These are phyloP conservation scores for Scolanthus callimorphus DNA, from an alignment of 92 coral and sea anemone species.

Conservation along the genomic window DNA sequence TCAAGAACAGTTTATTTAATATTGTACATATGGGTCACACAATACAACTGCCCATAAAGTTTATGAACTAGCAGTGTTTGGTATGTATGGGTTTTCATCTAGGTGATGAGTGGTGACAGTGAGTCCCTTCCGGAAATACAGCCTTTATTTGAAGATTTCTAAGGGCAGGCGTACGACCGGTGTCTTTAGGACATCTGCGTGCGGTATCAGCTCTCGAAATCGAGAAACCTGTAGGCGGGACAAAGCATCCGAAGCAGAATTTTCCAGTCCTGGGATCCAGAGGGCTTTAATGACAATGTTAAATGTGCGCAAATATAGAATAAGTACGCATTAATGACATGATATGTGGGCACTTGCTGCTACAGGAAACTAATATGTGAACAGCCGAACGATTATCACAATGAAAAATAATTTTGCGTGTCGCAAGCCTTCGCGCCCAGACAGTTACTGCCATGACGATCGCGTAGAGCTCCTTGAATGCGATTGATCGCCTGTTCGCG, in stretches of 20 bases:
- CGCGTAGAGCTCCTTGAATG: constrained; percentile 38
- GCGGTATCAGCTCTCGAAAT: constrained; percentile 24
- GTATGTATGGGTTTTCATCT: constrained; percentile 7
- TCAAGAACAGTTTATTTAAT: background rate
- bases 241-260: constrained; percentile 28
- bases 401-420: constrained; percentile 22
- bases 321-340: constrained; percentile 27
- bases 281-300: constrained; percentile 15
- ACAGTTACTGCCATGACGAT: constrained; percentile 20
- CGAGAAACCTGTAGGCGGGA: constrained; percentile 48
- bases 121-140: background rate
- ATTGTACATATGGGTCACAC: constrained; percentile 1
- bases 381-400: constrained; percentile 43
- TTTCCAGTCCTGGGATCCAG: constrained; percentile 37
- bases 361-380: constrained; percentile 24
- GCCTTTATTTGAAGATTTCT: constrained; percentile 3
- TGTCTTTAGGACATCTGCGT: constrained; percentile 9
- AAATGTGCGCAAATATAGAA: constrained; percentile 8
- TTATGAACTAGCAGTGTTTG: constrained; percentile 15
- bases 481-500: constrained; percentile 18
- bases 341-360: constrained; percentile 23
- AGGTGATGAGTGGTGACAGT: constrained; percentile 14
- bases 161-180: background rate
- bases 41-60: constrained; percentile 1
- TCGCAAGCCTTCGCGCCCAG: constrained; percentile 8